A percentile compares a stretch with the other conserved stretches of the same genome.
Evolutionary conservation across 23 tunicate genomes (phyloP).

Genomic region (Ascidia mentula): DNA sequence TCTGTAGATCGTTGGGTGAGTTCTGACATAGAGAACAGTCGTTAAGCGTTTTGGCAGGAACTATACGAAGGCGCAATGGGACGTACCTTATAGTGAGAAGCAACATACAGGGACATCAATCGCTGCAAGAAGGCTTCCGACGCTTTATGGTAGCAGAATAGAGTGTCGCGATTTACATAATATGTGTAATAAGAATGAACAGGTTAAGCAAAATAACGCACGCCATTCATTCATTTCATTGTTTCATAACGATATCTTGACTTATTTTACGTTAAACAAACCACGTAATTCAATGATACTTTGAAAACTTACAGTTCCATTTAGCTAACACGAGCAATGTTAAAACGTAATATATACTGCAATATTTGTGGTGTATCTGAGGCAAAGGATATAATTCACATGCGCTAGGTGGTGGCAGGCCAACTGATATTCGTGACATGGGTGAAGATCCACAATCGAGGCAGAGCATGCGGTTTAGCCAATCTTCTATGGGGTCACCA

Average conservation of each 20-base stretch:
- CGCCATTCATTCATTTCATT: too few species aligned
- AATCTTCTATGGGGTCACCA: constrained; percentile 80
- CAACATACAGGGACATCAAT: constrained; percentile 90
- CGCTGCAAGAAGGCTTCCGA: constrained; percentile 85
- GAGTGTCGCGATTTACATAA: constrained; percentile 89
- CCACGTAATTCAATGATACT: too few species aligned
- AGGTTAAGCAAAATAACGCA: background rate
- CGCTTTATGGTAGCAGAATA: constrained; percentile 91
- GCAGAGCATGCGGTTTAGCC: constrained; percentile 90
- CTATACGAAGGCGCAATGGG: background rate
- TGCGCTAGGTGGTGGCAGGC: constrained; percentile 59
- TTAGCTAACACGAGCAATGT: too few species aligned
- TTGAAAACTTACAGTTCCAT: too few species aligned
- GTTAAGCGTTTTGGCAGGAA: background rate
- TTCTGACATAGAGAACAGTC: constrained; percentile 40
- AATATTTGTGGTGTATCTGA: too few species aligned
- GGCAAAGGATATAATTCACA: constrained; percentile 89
- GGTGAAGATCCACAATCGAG: constrained; percentile 75
- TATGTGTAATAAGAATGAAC: constrained; percentile 41
- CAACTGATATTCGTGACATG: constrained; percentile 14
- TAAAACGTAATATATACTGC: too few species aligned
- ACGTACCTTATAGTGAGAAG: constrained; percentile 94
- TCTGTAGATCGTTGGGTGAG: constrained; percentile 93
- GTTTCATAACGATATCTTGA: too few species aligned
- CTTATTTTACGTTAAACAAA: too few species aligned